Conservation (phyloP, 1,140 invertebrate genomes). For the Lepidurus packardi region DNA sequence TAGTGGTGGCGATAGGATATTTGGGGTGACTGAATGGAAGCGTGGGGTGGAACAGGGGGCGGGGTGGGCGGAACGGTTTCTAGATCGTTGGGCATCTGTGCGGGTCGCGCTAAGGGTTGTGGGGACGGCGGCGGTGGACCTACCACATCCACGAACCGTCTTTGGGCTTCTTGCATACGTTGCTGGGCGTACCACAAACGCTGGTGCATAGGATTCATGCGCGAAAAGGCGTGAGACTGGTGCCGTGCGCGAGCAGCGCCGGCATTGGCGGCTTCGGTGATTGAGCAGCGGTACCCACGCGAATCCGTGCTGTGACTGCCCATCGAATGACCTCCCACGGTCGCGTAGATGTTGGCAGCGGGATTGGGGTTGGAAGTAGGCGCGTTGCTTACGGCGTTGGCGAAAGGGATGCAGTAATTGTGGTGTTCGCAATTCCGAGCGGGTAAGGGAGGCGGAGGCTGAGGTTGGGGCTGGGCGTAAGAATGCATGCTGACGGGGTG, state of each 20-base stretch:
- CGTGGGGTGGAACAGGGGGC: slow-evolving; percentile 17
- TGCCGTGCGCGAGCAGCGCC: slow-evolving; percentile 29
- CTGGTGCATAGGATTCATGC: slow-evolving; percentile 56
- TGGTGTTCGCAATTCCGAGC: neutral
- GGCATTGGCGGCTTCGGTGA: slow-evolving; percentile 26
- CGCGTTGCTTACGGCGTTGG: slow-evolving; percentile 27
- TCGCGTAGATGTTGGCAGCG: slow-evolving; percentile 37
- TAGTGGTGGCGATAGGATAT: slow-evolving; percentile 30
- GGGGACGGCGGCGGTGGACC: slow-evolving; percentile 33
- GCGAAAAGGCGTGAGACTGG: slow-evolving; percentile 31
- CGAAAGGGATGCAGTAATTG: slow-evolving; percentile 37
- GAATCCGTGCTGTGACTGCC: slow-evolving; percentile 32
- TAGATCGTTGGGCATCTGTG: slow-evolving; percentile 26
- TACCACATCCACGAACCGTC: slow-evolving; percentile 52
- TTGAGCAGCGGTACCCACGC: slow-evolving; percentile 23
- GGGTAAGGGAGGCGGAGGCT: slow-evolving; percentile 31
- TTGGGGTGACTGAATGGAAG: slow-evolving; percentile 26
- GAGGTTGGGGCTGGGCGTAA: slow-evolving; percentile 30
- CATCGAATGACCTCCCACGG: slow-evolving; percentile 35
- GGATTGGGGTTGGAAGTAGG: slow-evolving; percentile 32
- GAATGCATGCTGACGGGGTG: slow-evolving; percentile 35
- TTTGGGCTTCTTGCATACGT: slow-evolving; percentile 60
- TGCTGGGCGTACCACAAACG: slow-evolving; percentile 66
- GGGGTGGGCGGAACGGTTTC: slow-evolving; percentile 29
- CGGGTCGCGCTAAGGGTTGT: neutral